Conservation (phyloP, 37 sponge, comb jelly and placozoan species). For the Oopsacas minuta region DNA sequence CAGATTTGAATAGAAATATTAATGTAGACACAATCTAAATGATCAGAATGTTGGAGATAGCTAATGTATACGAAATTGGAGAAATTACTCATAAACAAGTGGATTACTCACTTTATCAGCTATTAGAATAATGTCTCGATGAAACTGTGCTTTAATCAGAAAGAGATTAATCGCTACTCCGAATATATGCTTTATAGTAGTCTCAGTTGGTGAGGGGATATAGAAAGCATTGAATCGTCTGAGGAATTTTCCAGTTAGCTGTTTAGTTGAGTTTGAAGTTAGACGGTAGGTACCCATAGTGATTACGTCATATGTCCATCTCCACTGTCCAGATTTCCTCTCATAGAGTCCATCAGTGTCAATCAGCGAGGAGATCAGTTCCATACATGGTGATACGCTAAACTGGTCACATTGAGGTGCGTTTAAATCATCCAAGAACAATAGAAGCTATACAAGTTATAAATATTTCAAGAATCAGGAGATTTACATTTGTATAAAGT, state of each 20-base stretch:
- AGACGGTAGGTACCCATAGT: not conserved
- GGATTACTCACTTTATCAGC: not conserved
- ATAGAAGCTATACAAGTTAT: constrained; percentile 25
- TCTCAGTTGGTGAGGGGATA: not conserved
- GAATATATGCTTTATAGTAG: not conserved
- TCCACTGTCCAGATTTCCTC: constrained; percentile 45
- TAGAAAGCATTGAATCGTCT: not conserved
- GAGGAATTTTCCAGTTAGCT: not conserved
- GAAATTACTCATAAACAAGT: not conserved
- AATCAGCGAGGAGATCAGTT: constrained; percentile 46
- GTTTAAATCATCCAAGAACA: constrained; percentile 55
- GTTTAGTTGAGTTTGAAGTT: not conserved
- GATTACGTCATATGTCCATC: not conserved
- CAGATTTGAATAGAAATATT: constrained; percentile 24
- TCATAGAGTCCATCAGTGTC: constrained; percentile 45
- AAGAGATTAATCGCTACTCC: not conserved
- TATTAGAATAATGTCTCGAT: constrained; percentile 12
- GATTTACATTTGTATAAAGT: too few relatives aligned
- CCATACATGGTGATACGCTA: constrained; percentile 33
- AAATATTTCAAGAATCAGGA: not conserved
- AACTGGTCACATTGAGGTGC: constrained; percentile 32
- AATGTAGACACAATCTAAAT: constrained; percentile 20
- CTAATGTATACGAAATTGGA: not conserved
- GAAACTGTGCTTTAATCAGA: not conserved
- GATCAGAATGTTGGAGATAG: not conserved